Evolutionary conservation across 2,797 vertebrate species (phyloP).

Genomic region (Bufotes viridis): DNA sequence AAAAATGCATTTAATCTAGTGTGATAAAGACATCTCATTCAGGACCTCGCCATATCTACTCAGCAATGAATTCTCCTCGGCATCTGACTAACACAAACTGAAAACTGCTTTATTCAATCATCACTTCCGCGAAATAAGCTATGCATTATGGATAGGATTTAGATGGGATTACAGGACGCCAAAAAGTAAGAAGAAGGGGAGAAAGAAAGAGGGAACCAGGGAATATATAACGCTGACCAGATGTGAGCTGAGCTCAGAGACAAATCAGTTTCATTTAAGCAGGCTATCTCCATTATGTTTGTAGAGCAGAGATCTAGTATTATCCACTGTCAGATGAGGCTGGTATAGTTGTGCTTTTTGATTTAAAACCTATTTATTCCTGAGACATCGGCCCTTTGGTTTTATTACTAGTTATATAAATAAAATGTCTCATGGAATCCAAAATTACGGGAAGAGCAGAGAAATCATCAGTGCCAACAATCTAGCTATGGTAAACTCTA

Average conservation of each 20-base stretch:
- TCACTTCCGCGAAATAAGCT: constrained; percentile 51
- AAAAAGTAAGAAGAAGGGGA: constrained; percentile 18
- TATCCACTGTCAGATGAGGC: constrained; percentile 13
- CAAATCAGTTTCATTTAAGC: constrained; percentile 38
- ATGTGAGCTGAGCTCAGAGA: constrained; percentile 38
- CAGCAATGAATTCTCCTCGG: constrained; percentile 49
- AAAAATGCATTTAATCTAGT: constrained; percentile 53
- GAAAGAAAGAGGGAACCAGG: constrained; percentile 34
- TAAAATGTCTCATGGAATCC: constrained; percentile 14
- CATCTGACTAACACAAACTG: constrained; percentile 54
- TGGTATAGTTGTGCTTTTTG: constrained; percentile 5
- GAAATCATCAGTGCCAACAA: not conserved
- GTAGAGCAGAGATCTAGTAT: constrained; percentile 33
- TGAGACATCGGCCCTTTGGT: not conserved
- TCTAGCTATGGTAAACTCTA: not conserved
- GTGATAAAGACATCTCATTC: constrained; percentile 52
- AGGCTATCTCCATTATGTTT: constrained; percentile 24
- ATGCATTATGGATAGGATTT: constrained; percentile 60
- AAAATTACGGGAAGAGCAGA: not conserved
- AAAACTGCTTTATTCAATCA: constrained; percentile 53
- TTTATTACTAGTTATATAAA: constrained; percentile 29
- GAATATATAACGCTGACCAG: constrained; percentile 48
- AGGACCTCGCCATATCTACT: constrained; percentile 41
- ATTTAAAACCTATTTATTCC: constrained; percentile 18
- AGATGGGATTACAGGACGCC: constrained; percentile 33